Base-by-base conservation (phyloP, 2,888 invertebrate species). In the Tetragnatha montana region DNA sequence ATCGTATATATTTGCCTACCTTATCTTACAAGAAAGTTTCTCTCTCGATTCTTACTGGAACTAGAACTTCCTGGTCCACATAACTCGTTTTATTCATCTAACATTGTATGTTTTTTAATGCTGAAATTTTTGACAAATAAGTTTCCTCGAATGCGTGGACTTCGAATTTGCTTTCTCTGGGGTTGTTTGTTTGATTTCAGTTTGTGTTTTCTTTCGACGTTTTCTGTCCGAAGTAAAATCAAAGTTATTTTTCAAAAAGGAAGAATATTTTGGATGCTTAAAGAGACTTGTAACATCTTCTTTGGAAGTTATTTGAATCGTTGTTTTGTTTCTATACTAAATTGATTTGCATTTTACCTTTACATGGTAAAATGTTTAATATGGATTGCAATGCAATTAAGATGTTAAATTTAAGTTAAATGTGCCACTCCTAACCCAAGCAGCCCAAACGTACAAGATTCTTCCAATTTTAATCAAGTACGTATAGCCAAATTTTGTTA, bases 1-100 rank as follows among this genome's bases (percentile, higher is more conserved):
- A 19, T 81, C n/a, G 60, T 17, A 68, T 80, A 69, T 87, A 74
- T 80, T 69, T 80, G 73, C 86, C 51, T 79, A 68, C 68, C 74
- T 86, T 80, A 71, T 71, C 19, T 85, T 78, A 50, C 84, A 85
- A 70, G 22, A 51, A 78, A 70, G 22, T 50, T 51, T 60, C 60
- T 35, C 35, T 68, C 17, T 74, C 22, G 68, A 82, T 50, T 73
- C 51, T 73, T 50, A 47, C 49, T 22, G 21, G 21, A 73, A 21
- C 73, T 35, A 35, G 35, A 35, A 35, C 35, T 35, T 73, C 47
- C n/a, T 8, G 14, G 17, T 82, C 60, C 68, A 17, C 4, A 14
- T 68, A 74, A 82, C 74, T 82, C 68, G 68, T 75, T 82, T 82
- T 82, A 71, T 71, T 74, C 19, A 14, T 22, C 71, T 60, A 82